Evolutionary conservation across 2,797 vertebrate genomes (phyloP), one percentile per base, ranked within the genome.

Genomic region (Strix occidentalis): DNA sequence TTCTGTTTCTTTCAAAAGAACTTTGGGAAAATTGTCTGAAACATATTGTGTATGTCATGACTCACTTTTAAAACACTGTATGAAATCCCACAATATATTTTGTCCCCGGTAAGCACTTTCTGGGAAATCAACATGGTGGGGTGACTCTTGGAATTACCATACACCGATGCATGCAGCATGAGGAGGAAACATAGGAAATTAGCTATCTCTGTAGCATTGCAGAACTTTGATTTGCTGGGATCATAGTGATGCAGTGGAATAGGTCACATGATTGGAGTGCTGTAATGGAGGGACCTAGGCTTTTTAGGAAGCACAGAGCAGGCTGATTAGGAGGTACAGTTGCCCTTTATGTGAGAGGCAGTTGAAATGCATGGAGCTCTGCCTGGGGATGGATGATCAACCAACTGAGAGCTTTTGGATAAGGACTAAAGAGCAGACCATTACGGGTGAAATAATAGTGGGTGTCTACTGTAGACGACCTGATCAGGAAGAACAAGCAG

Each of bases 151-250:
- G 31, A 83, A 68, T 11, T 51, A 21, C 10, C 16, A 6, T 37
- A 43, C 12, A 29, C 8, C 5, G 35, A 10, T 18, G 14, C 2
- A 1, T 37, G 5, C 16, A 68, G 8, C 10, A 50, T 12, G 4
- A 26, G 35, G 13, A 77, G 48, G 13, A 66, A 57, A 77, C 7
- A 35, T 1, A 1, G 8, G 9, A 29, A 89, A 58, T 39, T 25
- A 58, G n/a, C 0, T 0, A 37, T 50, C 25, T 37, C 1, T 39
- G 17, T 58, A 48, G 28, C 37, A 14, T 16, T 61, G 13, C 16
- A 75, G 16, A 13, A 65, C 15, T 43, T 61, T 24, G 16, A 21
- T 48, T 81, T 45, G 12, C 11, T 65, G 37, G 57, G 65, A 70
- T 54, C 35, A 46, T 1, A 1, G 3, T 35, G 31, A 57, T 26